Evolutionary conservation across 2,888 invertebrate species (phyloP).

Genomic region (Coenonympha arcania): DNA sequence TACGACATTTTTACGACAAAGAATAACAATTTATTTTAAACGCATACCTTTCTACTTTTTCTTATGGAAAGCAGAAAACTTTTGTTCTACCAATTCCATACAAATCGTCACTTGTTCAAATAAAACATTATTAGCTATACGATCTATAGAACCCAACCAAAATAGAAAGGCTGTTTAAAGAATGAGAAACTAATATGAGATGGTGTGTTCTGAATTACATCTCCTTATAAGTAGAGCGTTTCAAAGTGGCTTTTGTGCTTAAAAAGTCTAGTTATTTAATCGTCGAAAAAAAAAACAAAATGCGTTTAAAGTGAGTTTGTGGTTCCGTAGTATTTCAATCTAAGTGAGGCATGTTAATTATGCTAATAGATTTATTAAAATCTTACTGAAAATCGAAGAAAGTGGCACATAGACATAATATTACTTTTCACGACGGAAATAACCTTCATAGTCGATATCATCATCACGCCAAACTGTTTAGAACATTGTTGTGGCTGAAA

Average conservation of each 20-base stretch:
- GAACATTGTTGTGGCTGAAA: no score
- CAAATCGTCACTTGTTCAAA: constrained; percentile 21
- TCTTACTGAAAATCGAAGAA: no score
- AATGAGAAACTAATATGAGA: constrained; percentile 12
- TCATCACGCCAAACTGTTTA: no score
- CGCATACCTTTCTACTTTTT: constrained; percentile 2
- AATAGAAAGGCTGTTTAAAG: constrained; percentile 7
- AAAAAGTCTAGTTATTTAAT: constrained; percentile 24
- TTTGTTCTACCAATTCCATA: constrained; percentile 11
- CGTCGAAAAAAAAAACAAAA: constrained; percentile 16
- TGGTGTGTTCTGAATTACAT: constrained; percentile 10
- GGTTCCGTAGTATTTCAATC: neutral
- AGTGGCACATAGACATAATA: no score
- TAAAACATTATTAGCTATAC: constrained; percentile 23
- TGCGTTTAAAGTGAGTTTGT: neutral
- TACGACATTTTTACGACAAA: no score
- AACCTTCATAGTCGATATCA: no score
- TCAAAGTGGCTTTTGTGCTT: constrained; percentile 11
- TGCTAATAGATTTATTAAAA: no score
- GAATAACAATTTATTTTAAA: constrained; percentile 7
- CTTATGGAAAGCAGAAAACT: no score
- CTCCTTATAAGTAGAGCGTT: constrained; percentile 16
- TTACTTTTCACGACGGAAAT: no score
- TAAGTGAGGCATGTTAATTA: no score
- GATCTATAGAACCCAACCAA: constrained; percentile 17